Evolutionary conservation across 2,888 invertebrate genomes (phyloP), one percentile per base, ranked within the genome.

Genomic region (Drosophila subsilvestris): DNA sequence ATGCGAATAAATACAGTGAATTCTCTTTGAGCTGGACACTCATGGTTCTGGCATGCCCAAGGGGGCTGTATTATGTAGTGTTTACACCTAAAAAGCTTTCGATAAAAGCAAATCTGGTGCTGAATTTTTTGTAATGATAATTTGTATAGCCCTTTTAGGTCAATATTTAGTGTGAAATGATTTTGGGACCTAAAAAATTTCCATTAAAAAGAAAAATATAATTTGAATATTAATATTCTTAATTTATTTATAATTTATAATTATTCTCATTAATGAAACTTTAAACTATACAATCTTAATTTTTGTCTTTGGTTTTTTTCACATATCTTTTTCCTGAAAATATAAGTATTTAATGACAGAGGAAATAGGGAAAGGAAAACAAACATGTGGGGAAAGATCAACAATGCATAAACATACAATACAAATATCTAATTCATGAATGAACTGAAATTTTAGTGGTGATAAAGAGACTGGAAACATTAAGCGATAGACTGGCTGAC

Each of bases 301-400:
- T 14, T 5, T 5, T 6, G 0, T 37, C 6, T 6, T 37, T 37
- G 37, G 1, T 37, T 1, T n/a, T 2, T 7, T n/a, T 0, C 14
- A 37, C 37, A n/a, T 0, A 37, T 37, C 14, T n/a, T 37, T 37
- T 1, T 7, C 37, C 14, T 7, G 7, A 37, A 37, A 37, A n/a
- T n/a, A n/a, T 37, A 37, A 14, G 6, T 14, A 37, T n/a, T 37
- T 37, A 37, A 37, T 12, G n/a, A 37, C 37, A n/a, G 14, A 14
- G 37, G 20, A 27, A 55, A 57, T 57, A n/a, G 29, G 48, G 2
- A 49, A 32, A 56, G 29, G 18, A 29, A 27, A n/a, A 44, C 9
- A 2, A 45, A 14, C 12, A 14, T 37, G 14, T 27, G 47, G 25
- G 20, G 27, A 50, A 29, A 51, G 22, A 50, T 17, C 22, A 10